A percentile compares a stretch with the other conserved stretches of the same genome.
These are phyloP conservation scores for Archilochus colubris DNA, from an alignment of 2,113 vertebrate species.

Conservation along the genomic window DNA sequence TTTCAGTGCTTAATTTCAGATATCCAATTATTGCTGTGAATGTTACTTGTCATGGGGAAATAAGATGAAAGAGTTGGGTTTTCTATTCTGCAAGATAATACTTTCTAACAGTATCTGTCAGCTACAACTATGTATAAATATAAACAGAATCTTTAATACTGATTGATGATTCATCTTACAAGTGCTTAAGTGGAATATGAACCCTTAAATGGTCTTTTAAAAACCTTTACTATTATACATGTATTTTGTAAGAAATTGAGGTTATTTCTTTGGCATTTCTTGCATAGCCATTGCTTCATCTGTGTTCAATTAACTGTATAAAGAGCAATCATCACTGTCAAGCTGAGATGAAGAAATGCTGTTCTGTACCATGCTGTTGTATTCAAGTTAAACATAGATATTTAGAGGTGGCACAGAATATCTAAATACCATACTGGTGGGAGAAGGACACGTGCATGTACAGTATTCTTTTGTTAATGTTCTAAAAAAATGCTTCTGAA, in stretches of 20 bases:
- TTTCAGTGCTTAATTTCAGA: not conserved
- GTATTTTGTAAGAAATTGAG: not conserved
- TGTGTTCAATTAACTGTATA: not conserved
- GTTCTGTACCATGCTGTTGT: not conserved
- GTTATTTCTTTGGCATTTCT: not conserved
- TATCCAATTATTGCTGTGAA: not conserved
- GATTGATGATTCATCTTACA: not conserved
- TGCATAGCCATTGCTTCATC: not conserved
- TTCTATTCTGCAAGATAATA: not conserved
- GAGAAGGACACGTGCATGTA: accelerated
- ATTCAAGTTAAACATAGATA: not conserved
- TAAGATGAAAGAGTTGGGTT: not conserved
- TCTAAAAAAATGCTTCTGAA: not conserved
- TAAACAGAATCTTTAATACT: not conserved
- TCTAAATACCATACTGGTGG: not conserved
- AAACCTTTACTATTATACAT: not conserved
- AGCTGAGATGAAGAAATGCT: not conserved
- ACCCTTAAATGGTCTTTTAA: not conserved
- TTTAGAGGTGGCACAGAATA: not conserved
- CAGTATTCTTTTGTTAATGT: not conserved
- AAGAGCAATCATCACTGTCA: not conserved
- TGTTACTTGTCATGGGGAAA: not conserved
- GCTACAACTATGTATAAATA: not conserved
- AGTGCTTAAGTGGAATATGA: not conserved
- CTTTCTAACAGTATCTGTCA: not conserved